Evolutionary conservation across 2,797 vertebrate species (phyloP).

Genomic region (Anomalospiza imberbis): DNA sequence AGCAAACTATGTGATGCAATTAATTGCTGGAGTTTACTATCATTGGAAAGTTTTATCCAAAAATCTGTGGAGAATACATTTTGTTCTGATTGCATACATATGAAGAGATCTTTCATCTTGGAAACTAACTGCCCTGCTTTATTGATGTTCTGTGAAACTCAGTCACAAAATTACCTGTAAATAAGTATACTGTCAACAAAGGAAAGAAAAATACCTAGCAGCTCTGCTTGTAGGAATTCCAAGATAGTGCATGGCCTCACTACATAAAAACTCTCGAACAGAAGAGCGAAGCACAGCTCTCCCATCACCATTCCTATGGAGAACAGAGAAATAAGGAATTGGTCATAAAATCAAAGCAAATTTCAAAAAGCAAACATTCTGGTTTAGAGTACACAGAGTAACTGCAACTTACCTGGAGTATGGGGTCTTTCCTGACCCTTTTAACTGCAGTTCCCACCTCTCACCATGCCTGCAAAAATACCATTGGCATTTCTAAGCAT

Average conservation of each 20-base stretch:
- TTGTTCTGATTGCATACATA: not conserved
- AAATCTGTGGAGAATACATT: not conserved
- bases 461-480: slow-evolving; percentile 74
- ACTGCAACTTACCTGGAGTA: slow-evolving; percentile 76
- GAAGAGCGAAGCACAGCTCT: slow-evolving; percentile 84
- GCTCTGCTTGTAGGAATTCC: slow-evolving; percentile 84
- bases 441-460: slow-evolving; percentile 84
- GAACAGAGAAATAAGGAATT: not conserved
- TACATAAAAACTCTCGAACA: slow-evolving; percentile 83
- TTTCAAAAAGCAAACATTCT: not conserved
- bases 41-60: not conserved
- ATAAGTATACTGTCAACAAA: not conserved
- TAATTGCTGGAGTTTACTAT: not conserved
- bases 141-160: not conserved
- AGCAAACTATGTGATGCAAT: not conserved
- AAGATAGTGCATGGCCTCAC: slow-evolving; percentile 82
- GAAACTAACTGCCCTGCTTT: not conserved
- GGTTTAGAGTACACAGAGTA: not conserved
- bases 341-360: not conserved
- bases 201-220: slow-evolving; percentile 72
- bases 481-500: not conserved
- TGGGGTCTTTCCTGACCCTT: slow-evolving; percentile 84
- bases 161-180: not conserved
- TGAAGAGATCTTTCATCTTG: not conserved
- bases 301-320: slow-evolving; percentile 78